Conservation (phyloP, 2,797 vertebrate species). For the Falco berigora region DNA sequence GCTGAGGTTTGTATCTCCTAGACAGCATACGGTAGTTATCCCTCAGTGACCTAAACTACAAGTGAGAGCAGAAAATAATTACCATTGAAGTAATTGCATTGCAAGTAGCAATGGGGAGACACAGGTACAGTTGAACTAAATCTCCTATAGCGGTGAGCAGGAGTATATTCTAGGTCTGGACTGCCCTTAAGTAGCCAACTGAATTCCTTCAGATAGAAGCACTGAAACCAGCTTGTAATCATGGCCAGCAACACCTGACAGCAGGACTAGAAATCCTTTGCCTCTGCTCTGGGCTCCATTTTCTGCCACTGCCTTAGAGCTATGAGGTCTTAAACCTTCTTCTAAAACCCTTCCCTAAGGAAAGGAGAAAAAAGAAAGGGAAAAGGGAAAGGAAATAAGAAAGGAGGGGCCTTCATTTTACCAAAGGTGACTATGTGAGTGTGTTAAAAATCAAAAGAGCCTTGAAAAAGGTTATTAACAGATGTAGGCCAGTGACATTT, state of each 20-base stretch:
- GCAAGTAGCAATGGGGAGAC: neutral
- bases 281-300: neutral
- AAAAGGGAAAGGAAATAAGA: neutral
- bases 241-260: neutral
- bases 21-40: neutral
- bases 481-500: neutral
- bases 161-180: neutral
- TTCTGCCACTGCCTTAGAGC: neutral
- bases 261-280: neutral
- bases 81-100: neutral
- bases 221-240: neutral
- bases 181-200: neutral
- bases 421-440: neutral
- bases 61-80: neutral
- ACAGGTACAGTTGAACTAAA: neutral
- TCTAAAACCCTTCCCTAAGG: neutral
- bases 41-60: neutral
- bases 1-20: neutral
- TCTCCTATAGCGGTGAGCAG: neutral
- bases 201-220: neutral
- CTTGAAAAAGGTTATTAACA: neutral
- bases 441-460: neutral
- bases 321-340: neutral
- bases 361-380: neutral
- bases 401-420: neutral